Evolutionary conservation across 2,113 vertebrate species (phyloP).

Genomic region (Neomonachus schauinslandi): DNA sequence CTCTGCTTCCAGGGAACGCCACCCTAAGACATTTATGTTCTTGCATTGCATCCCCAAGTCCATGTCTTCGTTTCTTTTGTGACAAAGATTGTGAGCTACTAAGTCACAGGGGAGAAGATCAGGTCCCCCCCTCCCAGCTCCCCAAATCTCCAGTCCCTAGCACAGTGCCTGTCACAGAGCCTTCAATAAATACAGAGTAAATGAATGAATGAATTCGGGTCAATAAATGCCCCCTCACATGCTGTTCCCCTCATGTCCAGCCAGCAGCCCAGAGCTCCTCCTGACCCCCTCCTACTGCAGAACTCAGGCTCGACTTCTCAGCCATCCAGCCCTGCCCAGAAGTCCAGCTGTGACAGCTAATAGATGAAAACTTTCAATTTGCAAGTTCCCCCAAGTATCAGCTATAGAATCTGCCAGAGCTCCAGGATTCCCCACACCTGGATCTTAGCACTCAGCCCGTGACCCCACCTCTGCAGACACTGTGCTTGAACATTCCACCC

Average conservation of each 20-base stretch:
- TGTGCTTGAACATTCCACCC: neutral
- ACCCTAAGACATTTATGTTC: neutral
- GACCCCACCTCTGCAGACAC: neutral
- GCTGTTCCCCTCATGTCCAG: neutral
- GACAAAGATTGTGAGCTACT: neutral
- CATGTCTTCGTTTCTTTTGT: neutral
- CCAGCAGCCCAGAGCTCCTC: neutral
- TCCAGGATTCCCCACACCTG: neutral
- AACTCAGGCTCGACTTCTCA: slow-evolving; percentile 46
- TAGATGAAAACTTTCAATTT: slow-evolving; percentile 64
- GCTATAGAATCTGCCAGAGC: neutral
- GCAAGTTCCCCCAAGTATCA: slow-evolving; percentile 14
- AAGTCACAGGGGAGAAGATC: neutral
- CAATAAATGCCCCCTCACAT: neutral
- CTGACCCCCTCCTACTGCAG: neutral
- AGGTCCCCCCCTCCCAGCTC: neutral
- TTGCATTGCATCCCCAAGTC: neutral
- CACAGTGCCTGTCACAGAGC: neutral
- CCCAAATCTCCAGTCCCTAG: neutral
- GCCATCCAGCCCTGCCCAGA: slow-evolving; percentile 29
- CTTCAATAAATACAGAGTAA: neutral
- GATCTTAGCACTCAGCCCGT: neutral
- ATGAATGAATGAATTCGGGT: neutral
- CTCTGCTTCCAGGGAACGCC: neutral
- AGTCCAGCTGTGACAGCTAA: slow-evolving; percentile 63